Conservation (phyloP, 1,140 invertebrate genomes). For the Aethina tumida region DNA sequence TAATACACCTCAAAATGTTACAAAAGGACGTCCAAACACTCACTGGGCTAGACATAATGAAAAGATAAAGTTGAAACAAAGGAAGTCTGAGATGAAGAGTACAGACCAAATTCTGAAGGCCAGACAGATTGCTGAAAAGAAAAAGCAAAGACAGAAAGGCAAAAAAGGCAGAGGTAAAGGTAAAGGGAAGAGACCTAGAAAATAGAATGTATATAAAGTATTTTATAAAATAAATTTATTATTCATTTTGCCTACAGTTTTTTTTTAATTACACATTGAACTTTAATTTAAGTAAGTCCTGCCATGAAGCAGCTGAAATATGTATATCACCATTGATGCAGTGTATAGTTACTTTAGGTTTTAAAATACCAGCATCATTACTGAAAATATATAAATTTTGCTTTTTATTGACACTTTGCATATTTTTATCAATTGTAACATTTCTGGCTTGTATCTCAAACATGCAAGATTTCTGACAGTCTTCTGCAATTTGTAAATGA, state of each 20-base stretch:
- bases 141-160: slow-evolving; percentile 33
- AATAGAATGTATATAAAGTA: slow-evolving; percentile 1
- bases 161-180: slow-evolving; percentile 33
- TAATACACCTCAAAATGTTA: slow-evolving; percentile 7
- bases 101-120: slow-evolving; percentile 63
- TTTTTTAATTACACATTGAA: too few species aligned
- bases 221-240: slow-evolving; percentile 3
- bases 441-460: slow-evolving; percentile 16
- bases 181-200: slow-evolving; percentile 8
- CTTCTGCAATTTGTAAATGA: slow-evolving; percentile 19
- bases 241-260: background rate
- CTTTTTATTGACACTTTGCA: background rate
- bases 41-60: slow-evolving; percentile 52
- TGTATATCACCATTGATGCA: slow-evolving; percentile 4
- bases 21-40: slow-evolving; percentile 35
- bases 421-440: slow-evolving; percentile 10
- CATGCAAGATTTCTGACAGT: slow-evolving; percentile 15
- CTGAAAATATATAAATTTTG: background rate
- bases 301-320: too few species aligned
- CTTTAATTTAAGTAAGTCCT: background rate
- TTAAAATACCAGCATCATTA: slow-evolving; percentile 1
- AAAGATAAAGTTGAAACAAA: slow-evolving; percentile 44
- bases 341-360: background rate
- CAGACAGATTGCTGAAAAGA: slow-evolving; percentile 46
- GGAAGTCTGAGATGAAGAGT: slow-evolving; percentile 47